These are phyloP conservation scores for Ornithorhynchus anatinus DNA, from an alignment of 2,113 vertebrate species.

Conservation along the genomic window DNA sequence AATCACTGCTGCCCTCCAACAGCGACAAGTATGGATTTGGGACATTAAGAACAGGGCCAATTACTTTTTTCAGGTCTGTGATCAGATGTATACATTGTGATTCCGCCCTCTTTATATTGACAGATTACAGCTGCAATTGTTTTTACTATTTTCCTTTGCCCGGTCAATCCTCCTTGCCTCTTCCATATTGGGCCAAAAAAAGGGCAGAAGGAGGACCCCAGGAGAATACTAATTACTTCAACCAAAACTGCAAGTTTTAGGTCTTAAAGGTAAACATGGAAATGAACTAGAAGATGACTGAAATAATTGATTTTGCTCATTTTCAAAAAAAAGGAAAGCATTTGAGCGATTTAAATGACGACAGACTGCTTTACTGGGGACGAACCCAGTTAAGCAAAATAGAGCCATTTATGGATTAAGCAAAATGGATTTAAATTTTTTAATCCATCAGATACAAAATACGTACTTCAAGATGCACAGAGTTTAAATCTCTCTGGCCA, in stretches of 20 bases:
- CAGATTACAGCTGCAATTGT: slow-evolving; percentile 36
- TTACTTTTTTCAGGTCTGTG: slow-evolving; percentile 22
- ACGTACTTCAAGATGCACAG: neutral
- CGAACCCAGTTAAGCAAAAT: no score
- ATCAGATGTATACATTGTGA: slow-evolving; percentile 5
- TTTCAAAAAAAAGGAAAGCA: neutral
- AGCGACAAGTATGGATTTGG: neutral
- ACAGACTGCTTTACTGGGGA: no score
- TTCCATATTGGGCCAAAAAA: neutral
- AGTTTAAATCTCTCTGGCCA: neutral
- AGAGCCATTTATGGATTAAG: no score
- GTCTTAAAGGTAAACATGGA: slow-evolving; percentile 20
- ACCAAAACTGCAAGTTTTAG: slow-evolving; percentile 29
- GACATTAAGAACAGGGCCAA: neutral
- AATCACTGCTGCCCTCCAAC: neutral
- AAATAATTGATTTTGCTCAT: neutral
- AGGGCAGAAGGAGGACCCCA: neutral
- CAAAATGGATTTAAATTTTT: no score
- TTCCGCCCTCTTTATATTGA: slow-evolving; percentile 17
- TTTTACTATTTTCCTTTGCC: slow-evolving; percentile 17
- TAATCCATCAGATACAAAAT: neutral
- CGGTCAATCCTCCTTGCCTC: neutral
- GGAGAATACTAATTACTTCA: slow-evolving; percentile 43
- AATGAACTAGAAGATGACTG: slow-evolving; percentile 24
- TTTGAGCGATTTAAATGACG: slow-evolving; percentile 4